Base-by-base conservation (phyloP, 2,797 vertebrate genomes). In the Podarcis lilfordi region DNA sequence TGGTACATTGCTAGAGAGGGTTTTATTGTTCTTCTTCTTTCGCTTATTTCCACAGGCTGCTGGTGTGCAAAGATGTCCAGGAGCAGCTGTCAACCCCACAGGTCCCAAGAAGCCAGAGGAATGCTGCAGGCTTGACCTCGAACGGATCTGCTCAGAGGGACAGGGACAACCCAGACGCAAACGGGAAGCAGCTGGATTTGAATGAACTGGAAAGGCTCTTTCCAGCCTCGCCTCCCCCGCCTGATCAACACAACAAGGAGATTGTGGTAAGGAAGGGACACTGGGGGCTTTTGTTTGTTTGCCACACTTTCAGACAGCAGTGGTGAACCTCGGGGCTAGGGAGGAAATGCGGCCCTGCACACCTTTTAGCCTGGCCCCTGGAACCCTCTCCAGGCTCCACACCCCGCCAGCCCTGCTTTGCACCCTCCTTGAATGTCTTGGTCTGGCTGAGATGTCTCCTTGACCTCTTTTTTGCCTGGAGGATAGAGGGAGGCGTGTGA, bases 151-250 rank as follows among this genome's bases (percentile, higher is more conserved):
- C 95, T 88, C 91, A 94, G 95, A 95, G 97, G 94, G 96, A 97
- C 89, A 92, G 93, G 88, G 97, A 97, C 0, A 96, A 96, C 82
- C 96, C 96, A 5, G 96, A 97, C 85, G 86, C 92, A 29, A 96
- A 92, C 0, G 96, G 97, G 79, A 99, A 98, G 95, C 97, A 88
- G 84, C 92, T 95, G 88, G 97, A 98, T 86, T 93, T 96, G 95
- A 99, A 98, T 0, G 99, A 99, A 94, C 97, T 99, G 81, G 97
- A 99, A 95, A 98, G 98, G 92, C 96, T 99, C 85, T 98, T 98
- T 94, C 97, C 97, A 82, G 94, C 94, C 0, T 91, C 96, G 1
- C 93, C 91, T 2, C 80, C 91, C 35, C 94, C 86, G 5, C 40
- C 78, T 2, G 95, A 95, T 86, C 94, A 84, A 74, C 94, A 89